Conservation (phyloP, 2,113 vertebrate genomes). For the Ornithorhynchus anatinus region DNA sequence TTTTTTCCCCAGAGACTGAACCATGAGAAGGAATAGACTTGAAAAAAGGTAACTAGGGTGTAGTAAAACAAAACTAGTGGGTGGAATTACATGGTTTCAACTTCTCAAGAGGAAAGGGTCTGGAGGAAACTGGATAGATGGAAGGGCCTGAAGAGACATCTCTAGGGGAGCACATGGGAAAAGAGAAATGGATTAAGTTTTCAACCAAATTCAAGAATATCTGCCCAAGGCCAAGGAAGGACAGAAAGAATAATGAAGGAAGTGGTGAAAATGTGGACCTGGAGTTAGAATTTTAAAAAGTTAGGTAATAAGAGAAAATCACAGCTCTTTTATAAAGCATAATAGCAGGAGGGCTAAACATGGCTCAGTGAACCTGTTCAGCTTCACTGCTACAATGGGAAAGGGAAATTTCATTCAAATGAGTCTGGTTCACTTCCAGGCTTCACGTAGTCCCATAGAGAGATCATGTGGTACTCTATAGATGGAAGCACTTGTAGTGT, state of each 20-base stretch:
- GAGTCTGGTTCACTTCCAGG: neutral
- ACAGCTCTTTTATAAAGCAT: neutral
- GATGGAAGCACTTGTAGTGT: neutral
- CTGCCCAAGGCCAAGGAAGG: neutral
- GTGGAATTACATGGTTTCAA: neutral
- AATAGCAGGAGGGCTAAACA: neutral
- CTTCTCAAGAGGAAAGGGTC: neutral
- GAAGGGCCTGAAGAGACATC: neutral
- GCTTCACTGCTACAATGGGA: neutral
- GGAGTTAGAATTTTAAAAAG: neutral
- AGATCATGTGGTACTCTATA: neutral
- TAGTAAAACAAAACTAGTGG: neutral
- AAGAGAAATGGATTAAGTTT: neutral
- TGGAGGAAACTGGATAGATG: neutral
- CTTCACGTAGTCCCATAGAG: neutral
- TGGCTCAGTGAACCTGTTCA: neutral
- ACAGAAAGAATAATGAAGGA: neutral
- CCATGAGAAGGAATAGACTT: neutral
- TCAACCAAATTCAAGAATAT: neutral
- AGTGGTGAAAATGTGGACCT: neutral
- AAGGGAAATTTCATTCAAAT: neutral
- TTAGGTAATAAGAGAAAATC: neutral
- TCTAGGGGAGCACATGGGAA: neutral
- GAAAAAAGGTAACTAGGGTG: neutral
- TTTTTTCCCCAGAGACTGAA: neutral